Conservation (phyloP, 2,888 invertebrate genomes). For the Mesorhabditis spiculigera region DNA sequence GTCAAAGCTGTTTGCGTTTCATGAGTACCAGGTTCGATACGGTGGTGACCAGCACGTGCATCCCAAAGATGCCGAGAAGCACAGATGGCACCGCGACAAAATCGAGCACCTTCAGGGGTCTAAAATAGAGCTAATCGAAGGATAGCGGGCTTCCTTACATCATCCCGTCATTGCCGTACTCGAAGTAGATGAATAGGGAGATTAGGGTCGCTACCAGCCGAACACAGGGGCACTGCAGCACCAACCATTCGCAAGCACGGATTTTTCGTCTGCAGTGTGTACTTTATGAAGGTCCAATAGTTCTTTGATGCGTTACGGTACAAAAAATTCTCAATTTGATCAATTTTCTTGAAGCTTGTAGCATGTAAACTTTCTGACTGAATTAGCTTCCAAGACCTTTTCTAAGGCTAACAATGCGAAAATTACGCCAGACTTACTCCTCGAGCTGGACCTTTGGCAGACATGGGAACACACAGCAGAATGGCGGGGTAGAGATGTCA, state of each 20-base stretch:
- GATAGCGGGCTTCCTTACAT: conserved; percentile 28
- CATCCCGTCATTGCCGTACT: conserved; percentile 44
- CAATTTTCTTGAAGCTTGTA: too few species aligned
- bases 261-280: conserved; percentile 34
- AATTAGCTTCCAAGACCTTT: too few species aligned
- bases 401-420: too few species aligned
- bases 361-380: too few species aligned
- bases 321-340: too few species aligned
- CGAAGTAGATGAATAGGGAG: conserved; percentile 51
- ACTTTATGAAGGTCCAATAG: too few species aligned
- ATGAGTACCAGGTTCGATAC: conserved; percentile 41
- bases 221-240: conserved; percentile 48
- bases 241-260: conserved; percentile 49
- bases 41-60: conserved; percentile 56
- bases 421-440: conserved; percentile 18
- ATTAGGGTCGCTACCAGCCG: conserved; percentile 49
- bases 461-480: conserved; percentile 55
- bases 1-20: background rate
- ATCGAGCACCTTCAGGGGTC: conserved; percentile 50
- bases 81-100: conserved; percentile 52
- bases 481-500: conserved; percentile 45
- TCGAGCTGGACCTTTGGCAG: conserved; percentile 50
- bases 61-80: conserved; percentile 54
- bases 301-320: too few species aligned
- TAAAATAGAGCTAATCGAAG: conserved; percentile 17